phyloP scores from a whole-genome alignment of 2,113 vertebrate genomes.

The Narcine bancroftii region DNA sequence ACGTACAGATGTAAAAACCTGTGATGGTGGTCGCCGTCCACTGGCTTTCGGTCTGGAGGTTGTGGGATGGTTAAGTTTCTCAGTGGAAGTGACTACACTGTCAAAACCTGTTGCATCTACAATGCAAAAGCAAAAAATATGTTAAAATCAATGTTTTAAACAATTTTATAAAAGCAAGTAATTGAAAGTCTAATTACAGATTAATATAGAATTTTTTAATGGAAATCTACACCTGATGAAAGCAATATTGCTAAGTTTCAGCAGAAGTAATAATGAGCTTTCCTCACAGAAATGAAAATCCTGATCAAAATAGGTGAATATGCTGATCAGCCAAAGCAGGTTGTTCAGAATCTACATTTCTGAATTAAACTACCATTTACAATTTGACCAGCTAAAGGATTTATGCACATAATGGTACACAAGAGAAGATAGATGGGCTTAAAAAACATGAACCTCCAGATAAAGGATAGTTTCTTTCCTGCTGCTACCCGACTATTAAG shows the following conservation, averaged over 20 bases:
- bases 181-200: not conserved
- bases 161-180: not conserved
- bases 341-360: not conserved
- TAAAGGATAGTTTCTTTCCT: no score
- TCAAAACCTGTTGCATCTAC: conserved; percentile 88
- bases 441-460: no score
- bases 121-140: conserved; percentile 41
- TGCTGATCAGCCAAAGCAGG: not conserved
- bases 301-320: not conserved
- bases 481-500: no score
- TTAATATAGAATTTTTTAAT: not conserved
- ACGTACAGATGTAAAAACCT: conserved; percentile 86
- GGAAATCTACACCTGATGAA: not conserved
- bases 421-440: no score
- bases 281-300: not conserved
- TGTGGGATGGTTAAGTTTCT: conserved; percentile 91
- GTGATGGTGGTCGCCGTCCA: conserved; percentile 87
- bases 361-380: not conserved
- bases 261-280: not conserved
- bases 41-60: conserved; percentile 81
- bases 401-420: not conserved
- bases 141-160: not conserved
- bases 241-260: not conserved
- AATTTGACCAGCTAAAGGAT: not conserved
- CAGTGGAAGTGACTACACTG: conserved; percentile 72